phyloP scores from a whole-genome alignment of 2,888 invertebrate genomes.

The Diploptera punctata region DNA sequence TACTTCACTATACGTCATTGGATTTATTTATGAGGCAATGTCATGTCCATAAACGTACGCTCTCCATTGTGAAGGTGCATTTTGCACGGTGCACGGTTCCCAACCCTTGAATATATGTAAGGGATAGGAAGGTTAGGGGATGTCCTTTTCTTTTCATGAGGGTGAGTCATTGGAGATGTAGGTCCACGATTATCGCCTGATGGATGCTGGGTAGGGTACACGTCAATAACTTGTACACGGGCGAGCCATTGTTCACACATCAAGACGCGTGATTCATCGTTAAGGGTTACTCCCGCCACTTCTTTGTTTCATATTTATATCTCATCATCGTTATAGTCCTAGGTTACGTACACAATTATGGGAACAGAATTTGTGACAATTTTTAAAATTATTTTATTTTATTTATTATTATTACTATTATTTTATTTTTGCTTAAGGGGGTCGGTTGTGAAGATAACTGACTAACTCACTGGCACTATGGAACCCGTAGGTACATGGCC shows the following conservation, averaged over 20 bases:
- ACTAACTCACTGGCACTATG: too few species aligned
- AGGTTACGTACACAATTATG: too few species aligned
- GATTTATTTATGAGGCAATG: conserved; percentile 23
- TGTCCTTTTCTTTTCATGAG: conserved; percentile 24
- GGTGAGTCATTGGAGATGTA: conserved; percentile 11
- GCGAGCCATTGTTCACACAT: conserved; percentile 26
- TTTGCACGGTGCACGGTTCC: background rate
- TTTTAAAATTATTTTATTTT: too few species aligned
- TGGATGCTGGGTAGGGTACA: conserved; percentile 19
- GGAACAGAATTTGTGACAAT: too few species aligned
- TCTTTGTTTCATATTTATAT: too few species aligned
- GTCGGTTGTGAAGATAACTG: too few species aligned
- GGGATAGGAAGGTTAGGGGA: conserved; percentile 7
- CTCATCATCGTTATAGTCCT: too few species aligned
- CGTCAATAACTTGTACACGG: conserved; percentile 26
- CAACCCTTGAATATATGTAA: conserved; percentile 16
- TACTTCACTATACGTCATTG: background rate
- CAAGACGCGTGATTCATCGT: conserved; percentile 27
- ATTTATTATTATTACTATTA: too few species aligned
- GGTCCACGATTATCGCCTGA: conserved; percentile 26
- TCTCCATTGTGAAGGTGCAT: background rate
- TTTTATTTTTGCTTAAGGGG: too few species aligned
- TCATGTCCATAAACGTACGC: conserved; percentile 23
- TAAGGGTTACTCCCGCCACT: background rate
- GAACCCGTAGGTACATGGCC: too few species aligned